Evolutionary conservation across 2,797 vertebrate species (phyloP).

Genomic region (Megalops cyprinoides): DNA sequence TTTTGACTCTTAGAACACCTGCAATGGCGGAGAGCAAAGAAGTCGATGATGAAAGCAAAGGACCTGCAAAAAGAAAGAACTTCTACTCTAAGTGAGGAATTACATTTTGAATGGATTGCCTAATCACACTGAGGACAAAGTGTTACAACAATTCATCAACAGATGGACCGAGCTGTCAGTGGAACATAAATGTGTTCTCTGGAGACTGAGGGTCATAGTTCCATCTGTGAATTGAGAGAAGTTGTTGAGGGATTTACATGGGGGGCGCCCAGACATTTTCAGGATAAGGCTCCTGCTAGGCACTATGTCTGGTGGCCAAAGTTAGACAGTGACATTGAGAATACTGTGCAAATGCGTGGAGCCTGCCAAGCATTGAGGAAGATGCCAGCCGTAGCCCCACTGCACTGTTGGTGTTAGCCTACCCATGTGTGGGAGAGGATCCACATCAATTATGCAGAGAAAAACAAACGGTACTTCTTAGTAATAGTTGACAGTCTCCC

Average conservation of each 20-base stretch:
- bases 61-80: too few species aligned
- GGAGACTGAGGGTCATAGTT: constrained; percentile 34
- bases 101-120: constrained; percentile 31
- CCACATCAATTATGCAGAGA: constrained; percentile 37
- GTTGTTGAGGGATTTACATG: constrained; percentile 34
- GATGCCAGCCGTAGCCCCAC: background rate
- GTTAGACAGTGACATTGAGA: constrained; percentile 26
- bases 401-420: constrained; percentile 33
- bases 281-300: constrained; percentile 37
- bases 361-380: constrained; percentile 22
- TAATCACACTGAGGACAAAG: constrained; percentile 13
- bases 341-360: background rate
- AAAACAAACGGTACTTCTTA: constrained; percentile 30
- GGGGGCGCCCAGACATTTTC: constrained; percentile 27
- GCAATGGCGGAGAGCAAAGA: constrained; percentile 16
- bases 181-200: constrained; percentile 42
- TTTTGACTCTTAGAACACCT: too few species aligned
- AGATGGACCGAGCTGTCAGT: constrained; percentile 21
- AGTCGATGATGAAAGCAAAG: too few species aligned
- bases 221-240: constrained; percentile 6
- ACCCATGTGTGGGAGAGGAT: constrained; percentile 25
- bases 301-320: constrained; percentile 39
- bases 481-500: constrained; percentile 23
- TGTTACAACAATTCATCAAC: background rate
- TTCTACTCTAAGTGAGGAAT: background rate